These are phyloP conservation scores for Heteromormyrus szaboi DNA, from an alignment of 2,797 vertebrate species.

Conservation along the genomic window DNA sequence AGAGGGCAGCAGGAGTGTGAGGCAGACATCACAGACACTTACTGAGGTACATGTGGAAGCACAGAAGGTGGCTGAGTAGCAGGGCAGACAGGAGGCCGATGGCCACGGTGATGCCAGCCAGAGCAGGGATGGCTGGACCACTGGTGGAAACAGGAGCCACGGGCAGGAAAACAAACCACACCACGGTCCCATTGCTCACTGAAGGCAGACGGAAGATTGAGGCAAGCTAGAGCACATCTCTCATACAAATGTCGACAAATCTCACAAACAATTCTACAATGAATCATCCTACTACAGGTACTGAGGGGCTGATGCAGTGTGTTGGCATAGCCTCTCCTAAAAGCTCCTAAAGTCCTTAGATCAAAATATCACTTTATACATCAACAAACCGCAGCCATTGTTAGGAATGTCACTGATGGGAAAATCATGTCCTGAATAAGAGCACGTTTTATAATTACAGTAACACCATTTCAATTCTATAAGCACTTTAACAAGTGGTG, in stretches of 20 bases:
- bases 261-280: background rate
- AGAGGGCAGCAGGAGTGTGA: background rate
- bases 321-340: background rate
- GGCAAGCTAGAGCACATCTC: conserved; percentile 1
- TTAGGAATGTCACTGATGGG: background rate
- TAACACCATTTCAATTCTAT: background rate
- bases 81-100: conserved; percentile 72
- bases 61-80: conserved; percentile 80
- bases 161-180: conserved; percentile 86
- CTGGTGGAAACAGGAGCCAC: conserved; percentile 65
- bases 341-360: background rate
- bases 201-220: conserved; percentile 29
- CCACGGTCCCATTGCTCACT: conserved; percentile 72
- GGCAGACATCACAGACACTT: conserved; percentile 33
- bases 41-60: conserved; percentile 94
- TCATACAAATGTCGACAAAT: background rate
- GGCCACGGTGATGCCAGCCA: conserved; percentile 73
- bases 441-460: background rate
- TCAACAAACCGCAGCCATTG: background rate
- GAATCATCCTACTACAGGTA: background rate
- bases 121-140: conserved; percentile 66
- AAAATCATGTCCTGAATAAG: background rate
- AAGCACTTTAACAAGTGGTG: background rate
- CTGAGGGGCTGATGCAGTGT: background rate
- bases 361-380: background rate